phyloP scores from a whole-genome alignment of 2,113 vertebrate species.

The Acinonyx jubatus region DNA sequence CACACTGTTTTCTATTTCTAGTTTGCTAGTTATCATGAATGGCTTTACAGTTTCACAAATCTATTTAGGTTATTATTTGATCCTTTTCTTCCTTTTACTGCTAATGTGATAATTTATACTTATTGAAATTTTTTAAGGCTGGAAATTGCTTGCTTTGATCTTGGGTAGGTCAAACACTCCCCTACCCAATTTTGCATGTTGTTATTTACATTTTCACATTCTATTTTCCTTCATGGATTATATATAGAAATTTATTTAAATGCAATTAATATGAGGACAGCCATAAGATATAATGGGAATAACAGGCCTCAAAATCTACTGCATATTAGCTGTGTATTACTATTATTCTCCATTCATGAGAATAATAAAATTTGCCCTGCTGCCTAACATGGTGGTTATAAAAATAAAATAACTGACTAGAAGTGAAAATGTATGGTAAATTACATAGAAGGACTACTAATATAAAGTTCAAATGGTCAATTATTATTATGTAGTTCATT shows the following conservation, averaged over 20 bases:
- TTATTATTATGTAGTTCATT: neutral
- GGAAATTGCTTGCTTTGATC: constrained; percentile 35
- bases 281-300: neutral
- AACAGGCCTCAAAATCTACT: neutral
- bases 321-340: neutral
- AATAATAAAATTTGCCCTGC: neutral
- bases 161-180: neutral
- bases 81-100: neutral
- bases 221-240: neutral
- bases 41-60: neutral
- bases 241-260: neutral
- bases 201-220: neutral
- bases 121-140: neutral
- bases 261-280: neutral
- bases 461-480: neutral
- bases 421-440: neutral
- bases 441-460: neutral
- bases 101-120: neutral
- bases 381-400: neutral
- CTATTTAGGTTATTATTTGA: neutral
- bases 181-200: neutral
- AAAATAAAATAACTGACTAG: neutral
- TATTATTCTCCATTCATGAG: neutral
- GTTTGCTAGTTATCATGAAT: neutral
- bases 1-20: neutral